Percentiles rank a stretch among this genome's conserved stretches.
Evolutionary conservation across 2,113 vertebrate genomes (phyloP).

Genomic region (Psilopogon haemacephalus): DNA sequence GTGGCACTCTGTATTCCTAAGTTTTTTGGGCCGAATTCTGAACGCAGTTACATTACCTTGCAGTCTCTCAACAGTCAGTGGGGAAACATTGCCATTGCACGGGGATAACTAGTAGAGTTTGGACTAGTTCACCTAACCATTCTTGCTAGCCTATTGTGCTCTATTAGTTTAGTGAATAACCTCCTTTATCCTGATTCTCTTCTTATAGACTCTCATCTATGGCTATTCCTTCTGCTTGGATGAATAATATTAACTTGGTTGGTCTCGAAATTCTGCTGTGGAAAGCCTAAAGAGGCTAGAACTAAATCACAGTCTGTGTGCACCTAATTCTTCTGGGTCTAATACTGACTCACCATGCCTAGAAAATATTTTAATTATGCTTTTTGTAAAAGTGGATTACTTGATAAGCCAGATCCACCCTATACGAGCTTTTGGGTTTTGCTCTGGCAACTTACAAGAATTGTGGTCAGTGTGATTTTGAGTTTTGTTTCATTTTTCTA

Average conservation of each 20-base stretch:
- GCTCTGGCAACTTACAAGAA: not conserved
- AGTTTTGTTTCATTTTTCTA: not conserved
- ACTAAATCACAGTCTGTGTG: not conserved
- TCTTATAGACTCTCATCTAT: slow-evolving; percentile 36
- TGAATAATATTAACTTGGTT: slow-evolving; percentile 53
- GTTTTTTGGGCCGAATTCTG: not conserved
- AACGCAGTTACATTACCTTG: not conserved
- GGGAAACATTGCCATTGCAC: slow-evolving; percentile 52
- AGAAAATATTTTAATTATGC: not conserved
- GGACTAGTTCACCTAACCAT: not conserved
- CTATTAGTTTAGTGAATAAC: slow-evolving; percentile 37
- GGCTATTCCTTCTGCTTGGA: slow-evolving; percentile 33
- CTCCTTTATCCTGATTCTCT: slow-evolving; percentile 40
- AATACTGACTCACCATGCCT: not conserved
- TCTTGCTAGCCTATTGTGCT: not conserved
- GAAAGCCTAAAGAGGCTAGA: slow-evolving; percentile 15
- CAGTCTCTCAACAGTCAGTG: not conserved
- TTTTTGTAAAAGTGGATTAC: not conserved
- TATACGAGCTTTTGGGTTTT: not conserved
- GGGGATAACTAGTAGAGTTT: slow-evolving; percentile 62
- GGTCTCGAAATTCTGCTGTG: slow-evolving; percentile 35
- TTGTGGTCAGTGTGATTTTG: not conserved
- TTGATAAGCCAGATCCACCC: not conserved
- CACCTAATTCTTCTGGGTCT: not conserved
- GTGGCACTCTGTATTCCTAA: slow-evolving; percentile 59